phyloP scores from a whole-genome alignment of 2,888 invertebrate genomes.

The Oscheius sp. region DNA sequence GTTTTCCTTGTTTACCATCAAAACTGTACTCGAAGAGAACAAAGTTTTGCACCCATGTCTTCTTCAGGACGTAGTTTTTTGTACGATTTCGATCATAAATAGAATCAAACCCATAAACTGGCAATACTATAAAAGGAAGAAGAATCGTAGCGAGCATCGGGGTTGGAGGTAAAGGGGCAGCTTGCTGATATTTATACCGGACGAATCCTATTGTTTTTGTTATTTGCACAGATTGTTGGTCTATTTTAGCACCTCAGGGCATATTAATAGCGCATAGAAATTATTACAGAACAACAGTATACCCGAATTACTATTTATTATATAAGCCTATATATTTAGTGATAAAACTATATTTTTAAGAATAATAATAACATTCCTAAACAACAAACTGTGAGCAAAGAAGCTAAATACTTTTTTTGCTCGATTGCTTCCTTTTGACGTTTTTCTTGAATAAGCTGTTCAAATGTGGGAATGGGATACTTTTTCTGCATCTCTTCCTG shows the following conservation, averaged over 20 bases:
- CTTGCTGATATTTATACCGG: neutral
- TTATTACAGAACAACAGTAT: no score
- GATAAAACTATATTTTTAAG: neutral
- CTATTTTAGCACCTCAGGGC: neutral
- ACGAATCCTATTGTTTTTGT: neutral
- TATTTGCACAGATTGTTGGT: neutral
- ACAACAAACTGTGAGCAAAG: constrained; percentile 39
- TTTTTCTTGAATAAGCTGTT: constrained; percentile 60
- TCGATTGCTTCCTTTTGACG: constrained; percentile 49
- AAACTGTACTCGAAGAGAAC: constrained; percentile 58
- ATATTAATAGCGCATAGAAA: neutral
- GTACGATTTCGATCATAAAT: constrained; percentile 54
- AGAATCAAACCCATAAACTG: constrained; percentile 2
- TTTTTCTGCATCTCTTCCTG: constrained; percentile 48
- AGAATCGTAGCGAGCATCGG: neutral
- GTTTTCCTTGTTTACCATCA: constrained; percentile 52
- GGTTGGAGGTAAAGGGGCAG: neutral
- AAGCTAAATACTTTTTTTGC: constrained; percentile 48
- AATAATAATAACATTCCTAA: constrained; percentile 23
- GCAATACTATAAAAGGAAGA: neutral
- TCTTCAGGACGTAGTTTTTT: constrained; percentile 55
- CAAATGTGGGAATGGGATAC: constrained; percentile 67
- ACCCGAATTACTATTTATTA: no score
- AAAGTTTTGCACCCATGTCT: constrained; percentile 61
- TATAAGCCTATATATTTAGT: neutral